These are phyloP conservation scores for Acanthosepion esculentum DNA, from an alignment of 2,888 invertebrate genomes.

Conservation along the genomic window DNA sequence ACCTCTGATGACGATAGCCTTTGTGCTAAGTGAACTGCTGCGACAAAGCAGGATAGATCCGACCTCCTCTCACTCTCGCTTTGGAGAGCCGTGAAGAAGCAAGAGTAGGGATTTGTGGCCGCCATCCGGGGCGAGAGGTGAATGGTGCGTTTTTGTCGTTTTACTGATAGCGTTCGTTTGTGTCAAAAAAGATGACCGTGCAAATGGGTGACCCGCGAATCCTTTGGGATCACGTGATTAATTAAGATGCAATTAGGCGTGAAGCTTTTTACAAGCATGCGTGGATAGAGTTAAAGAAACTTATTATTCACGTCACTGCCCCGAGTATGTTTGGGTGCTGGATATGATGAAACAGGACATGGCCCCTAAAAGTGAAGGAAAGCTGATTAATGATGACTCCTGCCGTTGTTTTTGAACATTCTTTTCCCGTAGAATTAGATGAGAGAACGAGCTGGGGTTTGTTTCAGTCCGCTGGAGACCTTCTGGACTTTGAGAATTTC, in stretches of 20 bases:
- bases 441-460: too few relatives aligned
- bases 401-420: not conserved
- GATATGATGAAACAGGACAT: not conserved
- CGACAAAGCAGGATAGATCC: not conserved
- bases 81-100: not conserved
- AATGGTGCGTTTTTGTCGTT: not conserved
- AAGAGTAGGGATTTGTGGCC: not conserved
- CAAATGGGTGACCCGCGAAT: not conserved
- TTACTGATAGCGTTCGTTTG: not conserved
- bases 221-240: not conserved
- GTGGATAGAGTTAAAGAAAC: not conserved
- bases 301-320: not conserved
- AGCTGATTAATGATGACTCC: not conserved
- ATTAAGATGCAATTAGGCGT: conserved; percentile 20
- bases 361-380: not conserved
- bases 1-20: not conserved
- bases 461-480: not conserved
- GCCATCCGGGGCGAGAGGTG: not conserved
- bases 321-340: not conserved
- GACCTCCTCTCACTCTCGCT: not conserved
- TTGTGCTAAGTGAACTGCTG: not conserved
- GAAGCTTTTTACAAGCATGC: not conserved
- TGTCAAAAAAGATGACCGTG: conserved; percentile 2
- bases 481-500: not conserved
- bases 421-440: not conserved